Evolutionary conservation across 2,113 vertebrate species (phyloP).

Genomic region (Leucopternis melanops): DNA sequence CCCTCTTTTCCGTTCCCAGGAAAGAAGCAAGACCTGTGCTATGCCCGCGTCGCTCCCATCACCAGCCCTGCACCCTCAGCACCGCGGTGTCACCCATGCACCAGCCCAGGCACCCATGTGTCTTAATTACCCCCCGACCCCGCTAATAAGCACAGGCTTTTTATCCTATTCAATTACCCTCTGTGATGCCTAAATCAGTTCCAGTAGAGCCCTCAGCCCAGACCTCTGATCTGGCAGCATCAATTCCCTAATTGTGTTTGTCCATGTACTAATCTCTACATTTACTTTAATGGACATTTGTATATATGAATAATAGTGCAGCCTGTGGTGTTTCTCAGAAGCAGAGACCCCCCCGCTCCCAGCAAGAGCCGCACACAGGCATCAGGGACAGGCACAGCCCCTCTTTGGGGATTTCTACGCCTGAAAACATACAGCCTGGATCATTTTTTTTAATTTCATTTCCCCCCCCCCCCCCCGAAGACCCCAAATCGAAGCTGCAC

Average conservation of each 20-base stretch:
- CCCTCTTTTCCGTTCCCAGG: conserved; percentile 25
- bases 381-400: not conserved
- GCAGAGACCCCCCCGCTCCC: not conserved
- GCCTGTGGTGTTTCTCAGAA: not conserved
- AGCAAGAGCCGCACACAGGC: rapidly evolving
- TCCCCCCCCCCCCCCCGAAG: not conserved
- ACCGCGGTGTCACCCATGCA: rapidly evolving
- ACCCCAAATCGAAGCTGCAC: not conserved
- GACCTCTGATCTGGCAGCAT: not conserved
- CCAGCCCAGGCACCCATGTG: not conserved
- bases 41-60: not conserved
- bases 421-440: not conserved
- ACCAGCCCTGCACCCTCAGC: not conserved
- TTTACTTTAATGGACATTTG: not conserved
- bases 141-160: not conserved
- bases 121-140: not conserved
- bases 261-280: not conserved
- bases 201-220: not conserved
- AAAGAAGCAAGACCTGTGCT: conserved; percentile 47
- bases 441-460: rapidly evolving
- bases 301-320: not conserved
- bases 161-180: not conserved
- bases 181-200: not conserved
- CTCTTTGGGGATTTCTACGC: rapidly evolving
- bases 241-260: not conserved